Evolutionary conservation across 2,797 vertebrate species (phyloP).

Genomic region (Halcyon chelicuti): DNA sequence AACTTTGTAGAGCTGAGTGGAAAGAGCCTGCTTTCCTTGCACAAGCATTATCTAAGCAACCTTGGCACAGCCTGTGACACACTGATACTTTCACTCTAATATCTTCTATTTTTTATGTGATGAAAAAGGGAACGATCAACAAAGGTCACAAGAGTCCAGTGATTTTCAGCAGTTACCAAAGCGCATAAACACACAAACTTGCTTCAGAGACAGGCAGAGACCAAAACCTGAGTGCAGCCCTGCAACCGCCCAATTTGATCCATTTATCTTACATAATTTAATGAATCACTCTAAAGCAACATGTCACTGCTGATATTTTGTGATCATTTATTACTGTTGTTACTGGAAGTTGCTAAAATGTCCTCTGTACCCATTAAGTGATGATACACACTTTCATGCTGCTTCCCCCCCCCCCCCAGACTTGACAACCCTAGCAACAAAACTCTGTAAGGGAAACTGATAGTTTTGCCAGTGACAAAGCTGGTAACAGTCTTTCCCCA

Average conservation of each 20-base stretch:
- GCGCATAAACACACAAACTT: neutral
- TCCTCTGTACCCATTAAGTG: neutral
- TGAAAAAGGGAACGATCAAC: neutral
- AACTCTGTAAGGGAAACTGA: neutral
- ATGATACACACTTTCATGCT: neutral
- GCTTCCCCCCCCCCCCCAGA: neutral
- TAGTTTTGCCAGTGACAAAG: neutral
- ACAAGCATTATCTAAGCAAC: neutral
- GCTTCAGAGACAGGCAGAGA: neutral
- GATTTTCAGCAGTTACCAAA: neutral
- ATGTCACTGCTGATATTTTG: neutral
- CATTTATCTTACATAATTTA: neutral
- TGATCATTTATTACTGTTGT: neutral
- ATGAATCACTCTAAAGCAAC: neutral
- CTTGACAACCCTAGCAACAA: neutral
- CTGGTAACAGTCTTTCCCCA: neutral
- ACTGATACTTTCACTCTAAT: neutral
- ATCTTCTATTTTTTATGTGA: neutral
- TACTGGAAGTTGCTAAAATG: neutral
- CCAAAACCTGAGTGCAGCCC: neutral
- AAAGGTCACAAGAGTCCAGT: neutral
- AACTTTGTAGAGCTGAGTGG: neutral
- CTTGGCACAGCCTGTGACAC: neutral
- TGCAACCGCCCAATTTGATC: neutral
- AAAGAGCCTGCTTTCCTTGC: neutral